Percentiles rank a stretch among this genome's conserved stretches.
Conservation (phyloP, 1,140 invertebrate species). For the Penaeus vannamei region DNA sequence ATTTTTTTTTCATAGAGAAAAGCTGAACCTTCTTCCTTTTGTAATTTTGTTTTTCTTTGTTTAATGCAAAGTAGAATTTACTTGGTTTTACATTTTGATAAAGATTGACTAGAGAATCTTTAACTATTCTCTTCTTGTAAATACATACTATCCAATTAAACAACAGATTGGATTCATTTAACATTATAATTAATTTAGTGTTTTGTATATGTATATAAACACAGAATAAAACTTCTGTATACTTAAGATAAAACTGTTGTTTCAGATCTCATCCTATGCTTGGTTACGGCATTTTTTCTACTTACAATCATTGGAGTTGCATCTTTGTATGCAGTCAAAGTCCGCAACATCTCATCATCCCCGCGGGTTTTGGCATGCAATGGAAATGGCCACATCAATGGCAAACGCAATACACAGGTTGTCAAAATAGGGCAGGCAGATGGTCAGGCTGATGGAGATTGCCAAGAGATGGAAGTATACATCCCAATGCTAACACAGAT, state of each 20-base stretch:
- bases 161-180: too few relatives aligned
- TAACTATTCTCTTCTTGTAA: too few relatives aligned
- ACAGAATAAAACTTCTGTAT: background rate
- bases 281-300: constrained; percentile 47
- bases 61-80: too few relatives aligned
- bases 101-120: too few relatives aligned
- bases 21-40: too few relatives aligned
- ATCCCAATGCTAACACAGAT: constrained; percentile 67
- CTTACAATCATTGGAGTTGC: constrained; percentile 32
- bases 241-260: background rate
- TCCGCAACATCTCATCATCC: constrained; percentile 49
- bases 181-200: too few relatives aligned
- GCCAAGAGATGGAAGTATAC: constrained; percentile 67
- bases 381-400: constrained; percentile 57
- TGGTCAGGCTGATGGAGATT: constrained; percentile 46
- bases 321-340: constrained; percentile 35
- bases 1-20: too few relatives aligned
- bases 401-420: constrained; percentile 45
- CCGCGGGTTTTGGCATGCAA: constrained; percentile 52
- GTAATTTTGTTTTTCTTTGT: too few relatives aligned
- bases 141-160: too few relatives aligned
- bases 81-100: too few relatives aligned
- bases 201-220: too few relatives aligned
- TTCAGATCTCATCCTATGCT: constrained; percentile 52
- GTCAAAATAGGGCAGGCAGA: constrained; percentile 36